Evolutionary conservation across 2,113 vertebrate species (phyloP).

Genomic region (Pterocles gutturalis): DNA sequence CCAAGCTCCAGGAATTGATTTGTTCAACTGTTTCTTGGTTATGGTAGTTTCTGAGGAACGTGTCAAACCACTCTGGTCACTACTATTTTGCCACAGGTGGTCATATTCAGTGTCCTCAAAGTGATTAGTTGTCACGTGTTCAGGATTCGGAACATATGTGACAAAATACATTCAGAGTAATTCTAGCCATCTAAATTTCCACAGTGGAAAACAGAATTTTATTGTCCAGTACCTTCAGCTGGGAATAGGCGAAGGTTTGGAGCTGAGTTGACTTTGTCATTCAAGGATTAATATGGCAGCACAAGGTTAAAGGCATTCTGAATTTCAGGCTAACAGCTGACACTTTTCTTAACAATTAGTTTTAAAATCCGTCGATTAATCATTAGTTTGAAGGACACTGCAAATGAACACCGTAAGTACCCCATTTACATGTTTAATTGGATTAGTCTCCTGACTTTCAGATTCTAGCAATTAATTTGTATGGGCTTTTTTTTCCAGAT

Average conservation of each 20-base stretch:
- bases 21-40: neutral
- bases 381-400: slow-evolving; percentile 69
- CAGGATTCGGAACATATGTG: neutral
- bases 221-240: neutral
- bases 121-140: neutral
- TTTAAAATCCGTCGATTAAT: slow-evolving; percentile 75
- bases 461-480: slow-evolving; percentile 73
- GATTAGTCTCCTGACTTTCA: slow-evolving; percentile 73
- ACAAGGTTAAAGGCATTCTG: neutral
- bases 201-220: neutral
- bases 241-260: neutral
- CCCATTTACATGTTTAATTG: slow-evolving; percentile 75
- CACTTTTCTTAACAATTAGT: slow-evolving; percentile 67
- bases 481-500: slow-evolving; percentile 30
- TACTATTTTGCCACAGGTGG: neutral
- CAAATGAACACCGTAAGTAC: slow-evolving; percentile 55
- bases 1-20: neutral
- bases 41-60: neutral
- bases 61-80: neutral
- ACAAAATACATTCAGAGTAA: neutral
- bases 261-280: neutral
- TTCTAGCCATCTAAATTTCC: neutral
- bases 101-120: neutral
- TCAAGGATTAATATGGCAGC: neutral
- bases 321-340: slow-evolving; percentile 31